A percentile compares a stretch with the other conserved stretches of the same genome.
phyloP scores from a whole-genome alignment of 2,797 vertebrate genomes.

The Loris lydekkerianus region DNA sequence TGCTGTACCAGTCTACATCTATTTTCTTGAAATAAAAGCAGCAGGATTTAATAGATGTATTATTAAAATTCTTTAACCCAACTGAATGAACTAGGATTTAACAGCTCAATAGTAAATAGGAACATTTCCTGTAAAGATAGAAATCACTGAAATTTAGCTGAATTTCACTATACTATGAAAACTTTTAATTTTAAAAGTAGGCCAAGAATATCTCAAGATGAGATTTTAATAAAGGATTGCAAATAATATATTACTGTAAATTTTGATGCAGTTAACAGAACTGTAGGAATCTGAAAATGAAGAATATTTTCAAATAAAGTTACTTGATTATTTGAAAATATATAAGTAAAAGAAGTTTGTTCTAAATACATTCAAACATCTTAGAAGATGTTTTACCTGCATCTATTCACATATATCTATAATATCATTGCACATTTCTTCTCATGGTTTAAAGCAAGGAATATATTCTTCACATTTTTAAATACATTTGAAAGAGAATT shows the following conservation, averaged over 20 bases:
- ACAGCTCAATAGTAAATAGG: slow-evolving; percentile 60
- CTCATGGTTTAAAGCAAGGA: background rate
- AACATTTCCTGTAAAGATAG: background rate
- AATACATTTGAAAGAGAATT: slow-evolving; percentile 29
- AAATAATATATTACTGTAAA: slow-evolving; percentile 65
- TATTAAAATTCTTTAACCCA: slow-evolving; percentile 65
- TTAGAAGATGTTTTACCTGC: background rate
- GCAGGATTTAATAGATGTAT: slow-evolving; percentile 39
- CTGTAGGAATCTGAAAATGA: slow-evolving; percentile 51
- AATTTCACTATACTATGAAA: slow-evolving; percentile 64
- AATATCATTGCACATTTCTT: background rate
- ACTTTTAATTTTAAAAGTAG: slow-evolving; percentile 80
- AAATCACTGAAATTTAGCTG: slow-evolving; percentile 69
- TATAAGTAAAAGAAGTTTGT: slow-evolving; percentile 29
- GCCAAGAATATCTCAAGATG: slow-evolving; percentile 72
- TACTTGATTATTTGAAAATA: slow-evolving; percentile 67
- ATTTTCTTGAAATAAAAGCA: slow-evolving; percentile 66
- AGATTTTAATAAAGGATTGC: slow-evolving; percentile 77
- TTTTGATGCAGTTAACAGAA: slow-evolving; percentile 66
- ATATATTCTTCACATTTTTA: slow-evolving; percentile 18
- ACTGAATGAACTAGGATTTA: background rate
- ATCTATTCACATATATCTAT: background rate
- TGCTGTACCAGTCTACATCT: slow-evolving; percentile 22
- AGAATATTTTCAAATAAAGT: slow-evolving; percentile 61
- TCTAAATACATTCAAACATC: slow-evolving; percentile 37